Evolutionary conservation across 2,888 invertebrate species (phyloP), one percentile per base, ranked within the genome.

Genomic region (Argyresthia goedartella): DNA sequence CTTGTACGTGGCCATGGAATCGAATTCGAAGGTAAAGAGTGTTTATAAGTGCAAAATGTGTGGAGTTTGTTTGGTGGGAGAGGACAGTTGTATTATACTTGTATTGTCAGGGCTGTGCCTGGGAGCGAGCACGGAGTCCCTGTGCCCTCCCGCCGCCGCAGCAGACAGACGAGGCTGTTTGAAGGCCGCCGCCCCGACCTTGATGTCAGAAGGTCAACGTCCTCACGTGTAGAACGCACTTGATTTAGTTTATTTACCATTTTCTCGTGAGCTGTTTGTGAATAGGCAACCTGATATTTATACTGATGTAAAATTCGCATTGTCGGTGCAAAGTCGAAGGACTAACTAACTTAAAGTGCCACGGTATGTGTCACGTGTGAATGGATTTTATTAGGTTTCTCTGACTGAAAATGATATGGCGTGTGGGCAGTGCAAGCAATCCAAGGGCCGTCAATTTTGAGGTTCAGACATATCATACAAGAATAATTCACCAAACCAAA

Each of bases 161-260:
- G 41, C 41, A 50, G 50, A 50, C 47, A 25, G 79, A 73, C 81
- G 76, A 81, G 81, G 76, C 81, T 78, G 76, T 77, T 73, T 80
- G 86, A 85, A 86, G 86, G 86, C 86, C 85, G 82, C 74, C 76
- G 76, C 67, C 71, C 70, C 80, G 86, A 86, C 86, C 86, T 86
- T 86, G 78, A 68, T 77, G 76, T 69, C 75, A 74, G 77, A 81
- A 82, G 84, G 82, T 85, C 80, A 79, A 78, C 71, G 86, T 75
- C 80, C 86, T 76, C 74, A 69, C 71, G 73, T 76, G 77, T 73
- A 73, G 69, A 64, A 66, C 73, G 69, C 69, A 35, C 15, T 50
- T 16, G 42, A 6, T 49, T 39, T 36, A 15, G 6, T 39, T 48
- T 48, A 35, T 48, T 48, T 35, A 36, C 48, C 15, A 35, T 14